Conservation (phyloP, 2,113 vertebrate genomes). For the Ptilorrhoa leucosticta region DNA sequence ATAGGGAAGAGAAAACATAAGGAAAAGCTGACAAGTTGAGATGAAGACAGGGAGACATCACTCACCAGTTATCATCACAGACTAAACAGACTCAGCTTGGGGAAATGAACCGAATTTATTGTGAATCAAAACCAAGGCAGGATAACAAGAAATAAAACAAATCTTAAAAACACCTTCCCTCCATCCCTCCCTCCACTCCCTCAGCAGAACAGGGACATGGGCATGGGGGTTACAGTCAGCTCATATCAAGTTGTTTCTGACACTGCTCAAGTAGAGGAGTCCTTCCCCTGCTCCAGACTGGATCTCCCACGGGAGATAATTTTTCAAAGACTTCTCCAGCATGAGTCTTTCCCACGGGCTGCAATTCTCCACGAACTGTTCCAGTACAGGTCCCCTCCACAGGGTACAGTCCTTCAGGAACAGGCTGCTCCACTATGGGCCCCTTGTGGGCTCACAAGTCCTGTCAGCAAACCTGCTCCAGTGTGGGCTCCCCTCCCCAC, state of each 20-base stretch:
- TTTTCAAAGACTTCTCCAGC: not conserved
- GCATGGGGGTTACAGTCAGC: no score
- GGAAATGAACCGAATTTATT: not conserved
- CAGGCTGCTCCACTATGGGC: not conserved
- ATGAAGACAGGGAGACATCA: not conserved
- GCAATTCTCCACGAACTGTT: not conserved
- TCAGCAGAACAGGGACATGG: accelerated
- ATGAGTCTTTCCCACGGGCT: not conserved
- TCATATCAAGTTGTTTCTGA: not conserved
- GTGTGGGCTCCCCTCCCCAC: not conserved
- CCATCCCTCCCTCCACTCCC: no score
- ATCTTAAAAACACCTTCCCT: not conserved
- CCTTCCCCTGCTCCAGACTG: not conserved
- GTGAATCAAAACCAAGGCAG: not conserved
- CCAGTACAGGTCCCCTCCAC: not conserved
- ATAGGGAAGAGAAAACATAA: not conserved
- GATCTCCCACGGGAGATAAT: not conserved
- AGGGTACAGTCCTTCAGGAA: not conserved
- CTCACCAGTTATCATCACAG: not conserved
- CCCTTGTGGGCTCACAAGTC: not conserved
- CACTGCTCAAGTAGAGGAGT: not conserved
- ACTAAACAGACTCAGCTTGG: not conserved
- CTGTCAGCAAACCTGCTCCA: not conserved
- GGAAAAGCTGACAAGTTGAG: not conserved
- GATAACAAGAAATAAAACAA: not conserved